Evolutionary conservation across 2,888 invertebrate species (phyloP).

Genomic region (Hofmannophila pseudospretella): DNA sequence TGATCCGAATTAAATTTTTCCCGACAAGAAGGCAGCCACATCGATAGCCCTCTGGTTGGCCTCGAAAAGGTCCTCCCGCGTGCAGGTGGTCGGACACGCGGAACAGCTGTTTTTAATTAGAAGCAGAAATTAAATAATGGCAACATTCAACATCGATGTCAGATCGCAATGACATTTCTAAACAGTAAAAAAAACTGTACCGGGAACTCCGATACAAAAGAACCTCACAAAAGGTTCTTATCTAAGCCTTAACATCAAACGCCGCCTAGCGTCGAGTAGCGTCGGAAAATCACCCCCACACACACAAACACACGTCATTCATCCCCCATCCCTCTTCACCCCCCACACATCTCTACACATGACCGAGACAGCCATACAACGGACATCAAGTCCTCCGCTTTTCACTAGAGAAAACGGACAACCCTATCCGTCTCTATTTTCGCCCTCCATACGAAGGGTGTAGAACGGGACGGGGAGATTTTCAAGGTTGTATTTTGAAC

Average conservation of each 20-base stretch:
- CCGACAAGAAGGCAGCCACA: too few relatives aligned
- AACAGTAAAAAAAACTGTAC: too few relatives aligned
- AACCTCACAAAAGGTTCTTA: slow-evolving; percentile 14
- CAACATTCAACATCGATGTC: too few relatives aligned
- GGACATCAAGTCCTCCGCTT: slow-evolving; percentile 53
- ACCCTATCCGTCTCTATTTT: slow-evolving; percentile 69
- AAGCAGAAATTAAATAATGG: too few relatives aligned
- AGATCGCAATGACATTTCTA: too few relatives aligned
- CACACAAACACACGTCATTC: slow-evolving; percentile 25
- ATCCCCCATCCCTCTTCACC: slow-evolving; percentile 62
- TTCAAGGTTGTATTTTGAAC: slow-evolving; percentile 38
- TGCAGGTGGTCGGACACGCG: too few relatives aligned
- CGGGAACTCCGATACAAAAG: too few relatives aligned
- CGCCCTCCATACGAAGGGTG: slow-evolving; percentile 36
- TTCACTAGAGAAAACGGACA: slow-evolving; percentile 65
- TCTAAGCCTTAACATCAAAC: slow-evolving; percentile 23
- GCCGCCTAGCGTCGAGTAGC: slow-evolving; percentile 74
- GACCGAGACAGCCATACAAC: slow-evolving; percentile 66
- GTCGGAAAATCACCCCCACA: slow-evolving; percentile 39
- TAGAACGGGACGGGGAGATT: slow-evolving; percentile 49
- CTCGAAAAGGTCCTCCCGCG: too few relatives aligned
- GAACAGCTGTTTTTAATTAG: too few relatives aligned
- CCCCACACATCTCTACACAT: slow-evolving; percentile 63
- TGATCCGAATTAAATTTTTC: too few relatives aligned
- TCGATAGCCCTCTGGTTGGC: too few relatives aligned